phyloP scores from a whole-genome alignment of 2,888 invertebrate species.

The Cheilosia impressa region DNA sequence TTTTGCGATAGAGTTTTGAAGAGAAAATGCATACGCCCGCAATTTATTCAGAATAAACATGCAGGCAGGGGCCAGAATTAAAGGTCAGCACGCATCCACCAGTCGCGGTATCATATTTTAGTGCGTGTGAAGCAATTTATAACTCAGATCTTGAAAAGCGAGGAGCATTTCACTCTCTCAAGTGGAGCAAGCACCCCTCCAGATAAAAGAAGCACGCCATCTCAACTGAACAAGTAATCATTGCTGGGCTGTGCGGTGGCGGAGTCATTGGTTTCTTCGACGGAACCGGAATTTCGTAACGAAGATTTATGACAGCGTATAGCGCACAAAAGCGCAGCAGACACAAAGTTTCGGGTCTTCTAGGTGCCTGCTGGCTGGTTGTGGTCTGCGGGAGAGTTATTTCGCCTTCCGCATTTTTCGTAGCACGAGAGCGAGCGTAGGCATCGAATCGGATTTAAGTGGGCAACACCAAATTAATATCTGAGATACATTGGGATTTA shows the following conservation, averaged over 20 bases:
- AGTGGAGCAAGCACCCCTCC: slow-evolving; percentile 52
- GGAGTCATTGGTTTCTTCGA: no score
- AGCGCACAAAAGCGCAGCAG: slow-evolving; percentile 19
- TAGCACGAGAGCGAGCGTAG: slow-evolving; percentile 32
- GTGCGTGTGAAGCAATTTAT: slow-evolving; percentile 71
- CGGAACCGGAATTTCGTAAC: slow-evolving; percentile 68
- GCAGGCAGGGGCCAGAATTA: slow-evolving; percentile 21
- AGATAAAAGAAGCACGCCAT: slow-evolving; percentile 29
- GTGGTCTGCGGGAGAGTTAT: slow-evolving; percentile 14
- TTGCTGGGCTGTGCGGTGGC: background rate
- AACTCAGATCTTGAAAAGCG: slow-evolving; percentile 35
- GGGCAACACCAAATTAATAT: slow-evolving; percentile 57
- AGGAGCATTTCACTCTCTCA: slow-evolving; percentile 51
- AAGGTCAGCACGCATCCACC: slow-evolving; percentile 53
- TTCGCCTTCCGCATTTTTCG: slow-evolving; percentile 36
- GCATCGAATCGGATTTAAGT: slow-evolving; percentile 46
- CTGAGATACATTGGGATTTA: slow-evolving; percentile 7
- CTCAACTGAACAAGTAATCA: background rate
- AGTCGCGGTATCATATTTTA: slow-evolving; percentile 54
- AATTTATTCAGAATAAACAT: slow-evolving; percentile 55
- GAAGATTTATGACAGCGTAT: slow-evolving; percentile 63
- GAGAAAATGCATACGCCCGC: slow-evolving; percentile 15
- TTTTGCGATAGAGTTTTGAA: slow-evolving; percentile 12
- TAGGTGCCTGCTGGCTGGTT: slow-evolving; percentile 8
- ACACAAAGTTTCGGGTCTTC: slow-evolving; percentile 33